These are phyloP conservation scores for Bombyx mandarina DNA, from an alignment of 1,140 invertebrate genomes.

Conservation along the genomic window DNA sequence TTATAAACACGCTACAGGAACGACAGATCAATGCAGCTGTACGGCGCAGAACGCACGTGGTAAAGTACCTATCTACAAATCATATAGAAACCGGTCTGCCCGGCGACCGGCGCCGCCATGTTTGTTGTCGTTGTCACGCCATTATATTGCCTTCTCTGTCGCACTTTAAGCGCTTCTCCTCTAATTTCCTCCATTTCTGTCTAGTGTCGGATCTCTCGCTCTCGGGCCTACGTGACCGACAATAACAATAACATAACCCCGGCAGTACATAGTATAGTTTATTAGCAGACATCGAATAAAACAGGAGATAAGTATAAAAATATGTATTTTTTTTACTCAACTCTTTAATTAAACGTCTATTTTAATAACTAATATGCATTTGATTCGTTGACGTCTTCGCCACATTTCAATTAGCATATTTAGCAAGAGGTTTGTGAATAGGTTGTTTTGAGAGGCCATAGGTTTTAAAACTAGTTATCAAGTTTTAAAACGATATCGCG, in stretches of 20 bases:
- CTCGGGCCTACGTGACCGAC: slow-evolving; percentile 57
- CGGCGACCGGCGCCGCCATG: slow-evolving; percentile 65
- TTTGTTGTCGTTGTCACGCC: slow-evolving; percentile 70
- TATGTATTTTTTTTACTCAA: too few species aligned
- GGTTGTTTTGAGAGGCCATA: slow-evolving; percentile 6
- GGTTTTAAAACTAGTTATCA: background rate
- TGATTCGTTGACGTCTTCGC: too few species aligned
- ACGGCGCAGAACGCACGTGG: slow-evolving; percentile 61
- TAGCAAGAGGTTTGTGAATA: slow-evolving; percentile 7
- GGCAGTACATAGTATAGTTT: slow-evolving; percentile 10
- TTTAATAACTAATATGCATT: too few species aligned
- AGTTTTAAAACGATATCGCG: slow-evolving; percentile 16
- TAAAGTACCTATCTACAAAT: slow-evolving; percentile 9
- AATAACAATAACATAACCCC: slow-evolving; percentile 50
- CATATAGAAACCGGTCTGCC: slow-evolving; percentile 40
- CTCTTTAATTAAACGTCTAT: too few species aligned
- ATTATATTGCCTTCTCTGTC: slow-evolving; percentile 34
- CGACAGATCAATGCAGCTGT: slow-evolving; percentile 26
- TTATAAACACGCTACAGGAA: slow-evolving; percentile 63
- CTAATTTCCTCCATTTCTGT: slow-evolving; percentile 21
- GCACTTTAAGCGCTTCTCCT: slow-evolving; percentile 18
- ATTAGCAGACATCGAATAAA: too few species aligned
- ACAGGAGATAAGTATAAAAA: too few species aligned
- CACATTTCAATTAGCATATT: slow-evolving; percentile 3
- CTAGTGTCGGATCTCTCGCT: slow-evolving; percentile 31